Evolutionary conservation across 2,797 vertebrate species (phyloP), one percentile per base, ranked within the genome.

Genomic region (Phrynocephalus forsythii): DNA sequence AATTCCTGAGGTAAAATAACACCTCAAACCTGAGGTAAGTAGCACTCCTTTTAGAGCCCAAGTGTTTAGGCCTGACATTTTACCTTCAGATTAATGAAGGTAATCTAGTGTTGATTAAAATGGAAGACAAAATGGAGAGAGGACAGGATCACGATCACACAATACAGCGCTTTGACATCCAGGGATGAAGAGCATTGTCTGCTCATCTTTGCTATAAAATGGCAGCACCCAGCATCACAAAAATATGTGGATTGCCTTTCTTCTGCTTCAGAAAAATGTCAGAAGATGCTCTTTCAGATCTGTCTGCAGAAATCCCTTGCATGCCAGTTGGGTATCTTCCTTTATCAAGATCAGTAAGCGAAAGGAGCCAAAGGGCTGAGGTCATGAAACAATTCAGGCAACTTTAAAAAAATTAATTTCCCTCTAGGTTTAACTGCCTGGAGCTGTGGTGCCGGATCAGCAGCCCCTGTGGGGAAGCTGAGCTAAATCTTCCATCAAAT

Each of bases 401-500:
- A 75, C 60, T 76, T 5, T 4, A 44, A 44, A 44, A 60, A 18
- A 22, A 7, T 16, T 5, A 24, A 2, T 6, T n/a, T 11, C 8
- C 1, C 26, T 1, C 3, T 8, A 8, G 15, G 30, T 68, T 83
- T n/a, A 83, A 77, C 56, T 77, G 22, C 44, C 15, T 5, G 15
- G 28, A 72, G 63, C 80, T 87, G 6, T 76, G 48, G 63, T 60
- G 13, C 30, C 44, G 56, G 20, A 38, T 38, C 26, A 77, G 30
- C 10, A 50, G 72, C 52, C 75, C 30, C 73, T 67, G 10, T 26
- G 22, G 30, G 56, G 76, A 73, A 38, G 52, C 10, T 66, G 28
- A 76, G 38, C 84, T 79, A 66, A 82, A 80, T 73, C 69, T 75
- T 69, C n/a, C 79, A 82, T 77, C 15, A 79, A 73, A 44, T 63